phyloP scores from a whole-genome alignment of 53 echinoderm and acorn worm species.

The Actinopyga echinites region DNA sequence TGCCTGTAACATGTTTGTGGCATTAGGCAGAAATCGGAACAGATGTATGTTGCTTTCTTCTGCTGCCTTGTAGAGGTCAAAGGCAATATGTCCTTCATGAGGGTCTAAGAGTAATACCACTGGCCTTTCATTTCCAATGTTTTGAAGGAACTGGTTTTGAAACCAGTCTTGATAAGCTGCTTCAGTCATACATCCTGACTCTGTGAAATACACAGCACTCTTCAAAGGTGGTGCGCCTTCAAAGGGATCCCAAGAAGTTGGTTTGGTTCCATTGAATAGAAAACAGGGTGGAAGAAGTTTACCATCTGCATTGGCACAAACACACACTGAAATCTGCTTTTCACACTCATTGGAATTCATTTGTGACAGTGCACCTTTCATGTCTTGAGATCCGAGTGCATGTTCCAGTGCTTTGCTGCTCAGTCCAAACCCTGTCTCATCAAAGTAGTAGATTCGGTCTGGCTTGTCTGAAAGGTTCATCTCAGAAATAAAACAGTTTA shows the following conservation, averaged over 20 bases:
- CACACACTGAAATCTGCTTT: slow-evolving; percentile 16
- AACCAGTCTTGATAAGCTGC: neutral
- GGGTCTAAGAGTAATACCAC: neutral
- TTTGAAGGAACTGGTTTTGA: neutral
- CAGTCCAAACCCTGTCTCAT: slow-evolving; percentile 12
- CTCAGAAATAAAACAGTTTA: slow-evolving; percentile 6
- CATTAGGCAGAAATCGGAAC: slow-evolving; percentile 15
- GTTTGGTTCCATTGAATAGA: slow-evolving; percentile 10
- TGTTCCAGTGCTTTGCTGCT: neutral
- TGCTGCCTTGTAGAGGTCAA: neutral
- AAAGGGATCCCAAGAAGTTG: slow-evolving; percentile 6
- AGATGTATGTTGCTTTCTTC: slow-evolving; percentile 9
- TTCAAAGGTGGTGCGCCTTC: slow-evolving; percentile 7
- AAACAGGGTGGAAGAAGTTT: slow-evolving; percentile 2
- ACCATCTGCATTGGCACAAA: slow-evolving; percentile 35
- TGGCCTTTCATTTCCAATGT: slow-evolving; percentile 1
- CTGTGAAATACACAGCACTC: slow-evolving; percentile 6
- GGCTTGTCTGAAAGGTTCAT: slow-evolving; percentile 22
- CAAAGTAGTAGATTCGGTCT: slow-evolving; percentile 23
- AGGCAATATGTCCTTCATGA: slow-evolving; percentile 28
- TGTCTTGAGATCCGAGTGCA: neutral
- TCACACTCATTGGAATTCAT: neutral
- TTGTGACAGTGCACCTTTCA: slow-evolving; percentile 24
- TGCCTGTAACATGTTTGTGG: slow-evolving; percentile 42
- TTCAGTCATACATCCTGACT: slow-evolving; percentile 11